A percentile compares a stretch with the other conserved stretches of the same genome.
Conservation (phyloP, 2,888 invertebrate species). For the Julus scandinavius region DNA sequence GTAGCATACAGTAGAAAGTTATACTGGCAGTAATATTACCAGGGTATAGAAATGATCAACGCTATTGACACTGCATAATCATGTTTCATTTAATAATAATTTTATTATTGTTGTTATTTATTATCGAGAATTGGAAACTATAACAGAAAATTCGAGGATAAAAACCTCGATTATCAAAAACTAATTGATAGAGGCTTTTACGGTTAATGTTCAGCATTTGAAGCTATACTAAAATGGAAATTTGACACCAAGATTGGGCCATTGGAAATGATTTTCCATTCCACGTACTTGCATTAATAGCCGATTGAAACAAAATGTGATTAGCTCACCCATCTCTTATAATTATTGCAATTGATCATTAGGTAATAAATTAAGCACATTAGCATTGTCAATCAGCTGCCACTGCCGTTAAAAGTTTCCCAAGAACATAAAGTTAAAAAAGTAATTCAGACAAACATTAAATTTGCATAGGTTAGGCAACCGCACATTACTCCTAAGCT, state of each 20-base stretch:
- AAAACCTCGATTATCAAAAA: background rate
- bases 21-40: background rate
- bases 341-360: no score
- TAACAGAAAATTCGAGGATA: background rate
- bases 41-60: no score
- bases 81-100: background rate
- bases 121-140: background rate
- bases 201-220: background rate
- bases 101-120: background rate
- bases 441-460: background rate
- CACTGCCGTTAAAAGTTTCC: no score
- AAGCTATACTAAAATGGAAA: no score
- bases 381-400: no score
- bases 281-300: no score
- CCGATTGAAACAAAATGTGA: no score
- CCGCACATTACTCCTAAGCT: background rate
- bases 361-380: no score
- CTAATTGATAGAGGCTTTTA: background rate
- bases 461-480: background rate
- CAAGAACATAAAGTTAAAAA: background rate
- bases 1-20: background rate
- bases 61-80: background rate
- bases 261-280: no score
- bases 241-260: no score
- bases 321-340: no score